phyloP scores from a whole-genome alignment of 2,797 vertebrate species.

The Urosaurus nigricauda region DNA sequence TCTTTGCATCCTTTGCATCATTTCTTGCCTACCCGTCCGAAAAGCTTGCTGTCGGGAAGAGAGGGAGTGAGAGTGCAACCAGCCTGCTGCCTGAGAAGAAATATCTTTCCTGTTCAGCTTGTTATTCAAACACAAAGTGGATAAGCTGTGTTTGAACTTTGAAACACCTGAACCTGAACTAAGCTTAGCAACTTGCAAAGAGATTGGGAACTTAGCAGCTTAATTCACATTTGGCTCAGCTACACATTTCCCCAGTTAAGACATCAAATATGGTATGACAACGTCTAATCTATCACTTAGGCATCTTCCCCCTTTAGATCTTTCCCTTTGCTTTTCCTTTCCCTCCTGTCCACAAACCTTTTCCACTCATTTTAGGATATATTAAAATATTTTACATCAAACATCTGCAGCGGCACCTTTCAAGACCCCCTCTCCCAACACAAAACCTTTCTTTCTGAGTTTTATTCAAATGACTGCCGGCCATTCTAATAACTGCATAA shows the following conservation, averaged over 20 bases:
- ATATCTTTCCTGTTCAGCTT: conserved; percentile 49
- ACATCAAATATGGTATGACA: conserved; percentile 67
- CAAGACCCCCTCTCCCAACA: conserved; percentile 62
- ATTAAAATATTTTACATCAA: conserved; percentile 68
- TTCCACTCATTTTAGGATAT: conserved; percentile 68
- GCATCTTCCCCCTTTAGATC: conserved; percentile 55
- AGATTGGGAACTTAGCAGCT: conserved; percentile 56
- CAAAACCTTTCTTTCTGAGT: conserved; percentile 33
- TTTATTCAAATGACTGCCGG: conserved; percentile 67
- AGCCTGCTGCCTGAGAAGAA: conserved; percentile 44
- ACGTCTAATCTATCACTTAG: conserved; percentile 69
- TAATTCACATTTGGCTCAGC: conserved; percentile 66
- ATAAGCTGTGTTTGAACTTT: conserved; percentile 63
- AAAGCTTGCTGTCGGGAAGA: conserved; percentile 48
- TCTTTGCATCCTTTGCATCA: conserved; percentile 29
- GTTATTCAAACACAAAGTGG: conserved; percentile 52
- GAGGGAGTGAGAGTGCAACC: not conserved
- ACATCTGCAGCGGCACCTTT: conserved; percentile 66
- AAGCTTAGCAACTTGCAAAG: conserved; percentile 61
- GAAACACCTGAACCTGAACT: conserved; percentile 59
- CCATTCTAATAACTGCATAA: conserved; percentile 54
- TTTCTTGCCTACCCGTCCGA: conserved; percentile 30
- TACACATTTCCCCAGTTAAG: conserved; percentile 69
- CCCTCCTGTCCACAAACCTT: conserved; percentile 52
- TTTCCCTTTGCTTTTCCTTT: not conserved